Conservation (phyloP, 92 coral and sea anemone species). For the Zoanthus gigantus region DNA sequence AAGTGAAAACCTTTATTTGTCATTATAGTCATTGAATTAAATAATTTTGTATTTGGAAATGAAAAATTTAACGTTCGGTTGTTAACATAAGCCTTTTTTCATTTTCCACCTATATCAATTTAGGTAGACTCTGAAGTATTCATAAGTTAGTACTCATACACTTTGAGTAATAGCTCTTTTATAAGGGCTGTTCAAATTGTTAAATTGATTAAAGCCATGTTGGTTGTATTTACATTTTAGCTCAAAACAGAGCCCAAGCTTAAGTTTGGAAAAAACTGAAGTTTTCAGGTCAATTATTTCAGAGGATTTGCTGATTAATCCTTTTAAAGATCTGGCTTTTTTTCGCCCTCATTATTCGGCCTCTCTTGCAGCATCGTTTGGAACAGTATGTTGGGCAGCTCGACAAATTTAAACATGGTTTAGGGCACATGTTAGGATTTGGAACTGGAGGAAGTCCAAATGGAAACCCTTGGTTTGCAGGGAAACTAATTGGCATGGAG, state of each 20-base stretch:
- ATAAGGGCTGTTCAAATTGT: not conserved
- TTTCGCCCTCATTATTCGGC: slow-evolving; percentile 39
- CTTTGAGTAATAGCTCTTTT: not conserved
- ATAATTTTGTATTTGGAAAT: not conserved
- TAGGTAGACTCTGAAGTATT: not conserved
- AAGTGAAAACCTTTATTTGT: not conserved
- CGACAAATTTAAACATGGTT: slow-evolving; percentile 28
- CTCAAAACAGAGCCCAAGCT: slow-evolving; percentile 1
- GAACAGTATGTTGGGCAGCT: slow-evolving; percentile 75
- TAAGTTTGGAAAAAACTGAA: not conserved
- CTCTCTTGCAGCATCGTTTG: slow-evolving; percentile 67
- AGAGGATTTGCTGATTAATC: slow-evolving; percentile 6
- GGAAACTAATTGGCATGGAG: slow-evolving; percentile 32
- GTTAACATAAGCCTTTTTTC: not conserved
- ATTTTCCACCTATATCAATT: not conserved
- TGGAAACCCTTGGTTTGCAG: slow-evolving; percentile 51
- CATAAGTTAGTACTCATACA: not conserved
- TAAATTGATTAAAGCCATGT: not conserved
- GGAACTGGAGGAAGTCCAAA: slow-evolving; percentile 54
- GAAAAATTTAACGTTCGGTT: not conserved
- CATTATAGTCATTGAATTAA: not conserved
- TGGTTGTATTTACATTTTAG: slow-evolving; percentile 12
- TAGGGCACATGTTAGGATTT: slow-evolving; percentile 12
- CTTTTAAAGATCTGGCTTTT: slow-evolving; percentile 46
- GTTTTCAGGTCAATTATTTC: not conserved